phyloP scores from a whole-genome alignment of 2,888 invertebrate species.

The Antheraea assamensis region DNA sequence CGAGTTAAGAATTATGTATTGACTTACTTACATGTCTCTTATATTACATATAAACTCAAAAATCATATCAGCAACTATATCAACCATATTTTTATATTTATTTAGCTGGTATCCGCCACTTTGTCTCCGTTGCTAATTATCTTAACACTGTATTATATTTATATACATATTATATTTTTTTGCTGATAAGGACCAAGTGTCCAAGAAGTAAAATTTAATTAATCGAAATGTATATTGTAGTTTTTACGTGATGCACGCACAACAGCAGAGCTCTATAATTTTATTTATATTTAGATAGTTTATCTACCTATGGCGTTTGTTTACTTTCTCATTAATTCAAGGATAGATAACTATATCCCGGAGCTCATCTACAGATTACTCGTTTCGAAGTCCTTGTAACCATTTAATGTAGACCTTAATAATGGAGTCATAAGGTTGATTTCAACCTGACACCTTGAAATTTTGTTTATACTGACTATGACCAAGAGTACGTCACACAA shows the following conservation, averaged over 20 bases:
- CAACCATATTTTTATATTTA: neutral
- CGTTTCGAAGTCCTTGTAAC: neutral
- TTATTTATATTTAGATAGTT: neutral
- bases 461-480: neutral
- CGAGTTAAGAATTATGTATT: neutral
- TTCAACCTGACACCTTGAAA: neutral
- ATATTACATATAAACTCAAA: neutral
- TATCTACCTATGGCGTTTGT: slow-evolving; percentile 6
- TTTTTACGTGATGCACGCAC: too few species aligned
- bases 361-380: slow-evolving; percentile 17
- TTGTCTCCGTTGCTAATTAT: too few species aligned
- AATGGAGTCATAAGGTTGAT: neutral
- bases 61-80: neutral
- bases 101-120: too few species aligned
- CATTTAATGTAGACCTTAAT: neutral
- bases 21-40: neutral
- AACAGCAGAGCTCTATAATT: neutral
- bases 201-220: too few species aligned
- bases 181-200: too few species aligned
- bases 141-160: too few species aligned
- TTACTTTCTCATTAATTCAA: slow-evolving; percentile 16
- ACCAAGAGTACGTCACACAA: neutral
- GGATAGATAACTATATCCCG: slow-evolving; percentile 16
- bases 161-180: too few species aligned
- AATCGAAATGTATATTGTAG: too few species aligned